Conservation (phyloP, 1,140 invertebrate genomes). For the Plectrocnemia conspersa region DNA sequence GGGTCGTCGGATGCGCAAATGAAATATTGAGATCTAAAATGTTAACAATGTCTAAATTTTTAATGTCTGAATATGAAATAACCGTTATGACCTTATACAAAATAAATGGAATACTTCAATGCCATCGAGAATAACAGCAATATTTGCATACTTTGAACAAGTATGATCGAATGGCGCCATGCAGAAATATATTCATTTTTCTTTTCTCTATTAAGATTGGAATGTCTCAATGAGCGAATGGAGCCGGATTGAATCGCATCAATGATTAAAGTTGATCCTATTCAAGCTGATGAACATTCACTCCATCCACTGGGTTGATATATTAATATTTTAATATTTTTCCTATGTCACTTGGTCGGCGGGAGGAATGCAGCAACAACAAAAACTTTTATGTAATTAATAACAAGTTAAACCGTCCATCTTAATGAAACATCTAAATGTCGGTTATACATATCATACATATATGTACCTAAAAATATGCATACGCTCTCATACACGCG, state of each 20-base stretch:
- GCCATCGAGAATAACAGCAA: no score
- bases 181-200: conserved; percentile 27
- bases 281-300: no score
- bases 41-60: no score
- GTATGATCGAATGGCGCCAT: conserved; percentile 19
- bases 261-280: no score
- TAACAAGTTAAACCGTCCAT: conserved; percentile 22
- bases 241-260: conserved; percentile 19
- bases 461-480: conserved; percentile 16
- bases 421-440: conserved; percentile 10
- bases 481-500: neutral
- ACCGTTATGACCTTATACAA: no score
- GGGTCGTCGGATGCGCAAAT: no score
- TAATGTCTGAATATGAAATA: no score
- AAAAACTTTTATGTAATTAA: conserved; percentile 30
- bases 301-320: conserved; percentile 31
- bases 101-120: no score
- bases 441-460: conserved; percentile 7
- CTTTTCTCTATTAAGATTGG: conserved; percentile 35
- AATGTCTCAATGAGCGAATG: conserved; percentile 34
- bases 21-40: no score
- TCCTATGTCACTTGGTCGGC: conserved; percentile 35
- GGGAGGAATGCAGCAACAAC: conserved; percentile 36
- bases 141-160: no score
- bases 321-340: conserved; percentile 33